Base-by-base conservation (phyloP, 2,113 vertebrate species). In the Benitochromis conjunctus region DNA sequence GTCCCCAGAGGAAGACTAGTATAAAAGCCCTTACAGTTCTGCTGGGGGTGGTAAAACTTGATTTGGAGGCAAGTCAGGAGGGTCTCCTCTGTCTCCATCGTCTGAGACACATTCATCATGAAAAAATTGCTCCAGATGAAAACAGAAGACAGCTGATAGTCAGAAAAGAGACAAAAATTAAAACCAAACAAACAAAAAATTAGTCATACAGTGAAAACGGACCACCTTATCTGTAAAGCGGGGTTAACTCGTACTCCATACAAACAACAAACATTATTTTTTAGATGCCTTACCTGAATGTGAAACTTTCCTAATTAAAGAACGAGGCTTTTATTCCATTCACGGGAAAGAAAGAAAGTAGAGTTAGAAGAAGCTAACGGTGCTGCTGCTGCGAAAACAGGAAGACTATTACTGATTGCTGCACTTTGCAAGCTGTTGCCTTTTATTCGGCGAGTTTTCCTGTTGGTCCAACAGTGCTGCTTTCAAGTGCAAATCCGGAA, bases 1-100 rank as follows among this genome's bases (percentile, higher is more conserved):
- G 16, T 86, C 26, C 48, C 60, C 83, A 98, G 88, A 0, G 92
- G 93, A 24, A 98, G 94, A 1, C 80, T 83, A 3, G 62, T 79
- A 81, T 97, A 99, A 26, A 98, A 76, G 34, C 81, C 91, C 51
- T 79, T 92, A 7, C 58, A 56, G 0, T 5, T n/a, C 76, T 98
- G 97, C 53, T 95, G 93, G 0, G 98, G 97, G 83, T 99, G 97
- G 90, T 97, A 98, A 2, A 98, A 31, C 4, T 96, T 96, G 80
- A 99, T 74, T 81, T 94, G 95, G 34, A 99, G 97, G 82, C 96
- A 97, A 0, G 98, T 96, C 7, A 96, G 81, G 0, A 95, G 95
- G 88, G 98, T 97, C 69, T 95, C 95, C 88, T 99, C 97, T 0
- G 98, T 99, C 64, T 97, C 96, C 0, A 95, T 87, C 0, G 94